Evolutionary conservation across 2,888 invertebrate genomes (phyloP).

Genomic region (Eledona agricola): DNA sequence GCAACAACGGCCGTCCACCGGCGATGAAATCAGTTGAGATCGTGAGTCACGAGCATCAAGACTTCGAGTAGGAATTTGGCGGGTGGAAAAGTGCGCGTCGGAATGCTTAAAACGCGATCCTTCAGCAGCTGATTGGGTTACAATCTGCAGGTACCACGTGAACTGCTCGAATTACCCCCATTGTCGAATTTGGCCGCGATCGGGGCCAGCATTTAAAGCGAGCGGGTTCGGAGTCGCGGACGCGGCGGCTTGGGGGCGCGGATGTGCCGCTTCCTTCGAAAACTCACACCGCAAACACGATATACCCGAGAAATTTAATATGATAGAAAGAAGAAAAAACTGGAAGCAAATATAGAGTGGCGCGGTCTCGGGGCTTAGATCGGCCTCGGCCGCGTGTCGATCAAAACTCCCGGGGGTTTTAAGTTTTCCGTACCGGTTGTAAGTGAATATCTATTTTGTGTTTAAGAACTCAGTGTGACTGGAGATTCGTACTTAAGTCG

Average conservation of each 20-base stretch:
- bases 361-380: not conserved
- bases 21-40: conserved; percentile 54
- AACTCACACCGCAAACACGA: conserved; percentile 58
- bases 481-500: conserved; percentile 60
- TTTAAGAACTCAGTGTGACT: conserved; percentile 61
- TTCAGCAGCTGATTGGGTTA: conserved; percentile 45
- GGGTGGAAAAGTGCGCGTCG: conserved; percentile 6
- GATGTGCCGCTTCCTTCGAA: conserved; percentile 40
- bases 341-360: conserved; percentile 57
- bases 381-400: conserved; percentile 34
- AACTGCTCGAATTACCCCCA: conserved; percentile 36
- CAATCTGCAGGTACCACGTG: conserved; percentile 44
- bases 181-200: conserved; percentile 41
- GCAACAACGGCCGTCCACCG: conserved; percentile 49
- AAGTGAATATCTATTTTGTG: conserved; percentile 62
- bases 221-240: too few species aligned
- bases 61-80: conserved; percentile 48
- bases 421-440: conserved; percentile 58
- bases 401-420: conserved; percentile 57
- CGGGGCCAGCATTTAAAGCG: conserved; percentile 34
- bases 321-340: conserved; percentile 49
- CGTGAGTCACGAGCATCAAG: conserved; percentile 54
- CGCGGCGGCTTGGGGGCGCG: too few species aligned
- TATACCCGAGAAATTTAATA: conserved; percentile 58
- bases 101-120: conserved; percentile 50